A percentile compares a stretch with the other conserved stretches of the same genome.
phyloP scores from a whole-genome alignment of 2,888 invertebrate species.

The Rhagonycha fulva region DNA sequence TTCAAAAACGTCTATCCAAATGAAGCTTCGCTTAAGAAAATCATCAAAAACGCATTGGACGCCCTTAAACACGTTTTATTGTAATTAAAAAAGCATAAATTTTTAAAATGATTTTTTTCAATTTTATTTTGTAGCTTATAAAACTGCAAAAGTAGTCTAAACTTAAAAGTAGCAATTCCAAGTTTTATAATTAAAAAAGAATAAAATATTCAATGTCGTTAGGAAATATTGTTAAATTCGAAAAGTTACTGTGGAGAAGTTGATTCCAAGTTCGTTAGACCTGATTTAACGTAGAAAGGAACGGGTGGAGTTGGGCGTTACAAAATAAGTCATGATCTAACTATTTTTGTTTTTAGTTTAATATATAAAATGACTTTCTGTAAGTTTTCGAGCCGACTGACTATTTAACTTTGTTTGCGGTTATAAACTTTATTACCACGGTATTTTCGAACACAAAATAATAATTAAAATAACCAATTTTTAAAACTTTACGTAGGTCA shows the following conservation, averaged over 20 bases:
- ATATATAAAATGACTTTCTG: constrained; percentile 27
- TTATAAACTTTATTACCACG: not conserved
- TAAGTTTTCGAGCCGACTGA: constrained; percentile 7
- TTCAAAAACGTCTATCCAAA: constrained; percentile 39
- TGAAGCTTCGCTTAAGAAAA: constrained; percentile 10
- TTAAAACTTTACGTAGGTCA: not conserved
- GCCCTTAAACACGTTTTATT: constrained; percentile 37
- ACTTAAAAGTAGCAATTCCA: not conserved
- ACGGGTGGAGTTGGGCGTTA: constrained; percentile 27
- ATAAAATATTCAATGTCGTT: not conserved
- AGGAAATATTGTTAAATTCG: not conserved
- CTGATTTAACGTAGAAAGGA: constrained; percentile 21
- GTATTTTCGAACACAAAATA: not conserved
- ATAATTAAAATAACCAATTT: not conserved
- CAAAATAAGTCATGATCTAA: constrained; percentile 28
- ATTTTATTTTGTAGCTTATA: constrained; percentile 5
- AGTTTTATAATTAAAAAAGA: not conserved
- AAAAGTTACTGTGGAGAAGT: constrained; percentile 6
- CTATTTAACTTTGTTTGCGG: not conserved
- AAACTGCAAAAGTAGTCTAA: not conserved
- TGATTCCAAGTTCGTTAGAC: constrained; percentile 27
- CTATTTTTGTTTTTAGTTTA: constrained; percentile 25
- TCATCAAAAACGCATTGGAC: constrained; percentile 21
- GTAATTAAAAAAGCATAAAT: constrained; percentile 40
- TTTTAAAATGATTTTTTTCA: constrained; percentile 5